phyloP scores from a whole-genome alignment of 2,113 vertebrate genomes.

The Gambusia holbrooki region DNA sequence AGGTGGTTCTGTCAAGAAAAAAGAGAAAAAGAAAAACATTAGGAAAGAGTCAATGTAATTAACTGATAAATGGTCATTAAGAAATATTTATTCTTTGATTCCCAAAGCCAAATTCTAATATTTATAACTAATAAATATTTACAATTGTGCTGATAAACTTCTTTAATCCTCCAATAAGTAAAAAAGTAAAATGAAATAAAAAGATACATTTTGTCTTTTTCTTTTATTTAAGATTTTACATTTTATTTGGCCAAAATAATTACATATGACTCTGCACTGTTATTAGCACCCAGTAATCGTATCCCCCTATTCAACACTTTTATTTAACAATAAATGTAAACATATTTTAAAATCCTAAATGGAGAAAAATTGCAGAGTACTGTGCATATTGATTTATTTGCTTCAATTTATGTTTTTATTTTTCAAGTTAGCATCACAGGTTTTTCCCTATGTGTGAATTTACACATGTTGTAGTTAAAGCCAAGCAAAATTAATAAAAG shows the following conservation, averaged over 20 bases:
- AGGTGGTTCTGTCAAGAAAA: neutral
- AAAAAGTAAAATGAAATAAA: no score
- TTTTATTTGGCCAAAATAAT: neutral
- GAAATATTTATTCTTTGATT: no score
- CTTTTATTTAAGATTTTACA: neutral
- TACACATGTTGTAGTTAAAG: no score
- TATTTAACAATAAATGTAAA: neutral
- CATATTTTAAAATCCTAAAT: neutral
- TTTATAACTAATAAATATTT: neutral
- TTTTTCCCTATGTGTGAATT: no score
- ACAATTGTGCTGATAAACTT: neutral
- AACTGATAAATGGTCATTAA: neutral
- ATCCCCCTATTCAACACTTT: neutral
- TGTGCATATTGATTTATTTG: no score
- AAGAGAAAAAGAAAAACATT: neutral
- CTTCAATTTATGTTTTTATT: no score
- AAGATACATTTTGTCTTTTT: no score
- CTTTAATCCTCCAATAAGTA: neutral
- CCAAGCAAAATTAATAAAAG: no score
- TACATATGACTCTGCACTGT: neutral
- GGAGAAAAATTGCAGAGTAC: neutral
- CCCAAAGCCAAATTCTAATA: neutral
- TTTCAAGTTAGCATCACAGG: no score
- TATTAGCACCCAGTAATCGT: neutral
- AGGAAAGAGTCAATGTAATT: neutral